These are phyloP conservation scores for Enoplosus armatus DNA, from an alignment of 2,797 vertebrate genomes.

Conservation along the genomic window DNA sequence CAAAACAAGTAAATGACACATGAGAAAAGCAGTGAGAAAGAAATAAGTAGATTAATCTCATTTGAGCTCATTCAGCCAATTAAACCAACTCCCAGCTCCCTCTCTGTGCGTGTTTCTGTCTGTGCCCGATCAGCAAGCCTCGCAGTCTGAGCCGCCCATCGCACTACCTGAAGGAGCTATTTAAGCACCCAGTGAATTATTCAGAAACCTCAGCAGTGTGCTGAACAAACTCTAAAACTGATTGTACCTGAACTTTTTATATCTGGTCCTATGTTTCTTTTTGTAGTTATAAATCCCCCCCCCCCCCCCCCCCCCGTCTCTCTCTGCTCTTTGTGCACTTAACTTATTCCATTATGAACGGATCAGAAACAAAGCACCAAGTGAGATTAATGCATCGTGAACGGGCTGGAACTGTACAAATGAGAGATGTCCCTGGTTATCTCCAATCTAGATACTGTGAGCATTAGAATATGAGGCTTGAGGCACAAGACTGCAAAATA, in stretches of 20 bases:
- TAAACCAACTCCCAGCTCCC: conserved; percentile 38
- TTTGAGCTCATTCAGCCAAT: conserved; percentile 72
- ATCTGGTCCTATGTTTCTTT: conserved; percentile 35
- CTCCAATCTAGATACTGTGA: conserved; percentile 47
- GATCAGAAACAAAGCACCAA: conserved; percentile 23
- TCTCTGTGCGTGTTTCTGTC: conserved; percentile 22
- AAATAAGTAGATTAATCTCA: conserved; percentile 47
- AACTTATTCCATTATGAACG: conserved; percentile 2
- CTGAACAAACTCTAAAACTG: conserved; percentile 66
- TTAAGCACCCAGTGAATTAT: conserved; percentile 76
- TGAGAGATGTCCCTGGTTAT: conserved; percentile 46
- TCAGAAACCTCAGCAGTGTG: conserved; percentile 64
- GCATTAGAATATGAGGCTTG: conserved; percentile 51
- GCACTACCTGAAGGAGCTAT: conserved; percentile 72
- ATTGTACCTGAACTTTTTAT: conserved; percentile 65
- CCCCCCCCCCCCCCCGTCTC: neutral
- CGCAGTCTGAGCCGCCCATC: conserved; percentile 45
- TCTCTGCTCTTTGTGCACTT: conserved; percentile 1
- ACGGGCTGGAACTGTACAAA: conserved; percentile 26
- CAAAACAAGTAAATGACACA: neutral
- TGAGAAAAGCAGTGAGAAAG: conserved; percentile 13
- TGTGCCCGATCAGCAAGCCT: conserved; percentile 52
- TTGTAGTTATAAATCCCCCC: conserved; percentile 7
- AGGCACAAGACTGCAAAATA: conserved; percentile 66
- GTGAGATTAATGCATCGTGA: conserved; percentile 43